A percentile compares a stretch with the other conserved stretches of the same genome.
Evolutionary conservation across 2,888 invertebrate genomes (phyloP).

Genomic region (Coenonympha glycerion): DNA sequence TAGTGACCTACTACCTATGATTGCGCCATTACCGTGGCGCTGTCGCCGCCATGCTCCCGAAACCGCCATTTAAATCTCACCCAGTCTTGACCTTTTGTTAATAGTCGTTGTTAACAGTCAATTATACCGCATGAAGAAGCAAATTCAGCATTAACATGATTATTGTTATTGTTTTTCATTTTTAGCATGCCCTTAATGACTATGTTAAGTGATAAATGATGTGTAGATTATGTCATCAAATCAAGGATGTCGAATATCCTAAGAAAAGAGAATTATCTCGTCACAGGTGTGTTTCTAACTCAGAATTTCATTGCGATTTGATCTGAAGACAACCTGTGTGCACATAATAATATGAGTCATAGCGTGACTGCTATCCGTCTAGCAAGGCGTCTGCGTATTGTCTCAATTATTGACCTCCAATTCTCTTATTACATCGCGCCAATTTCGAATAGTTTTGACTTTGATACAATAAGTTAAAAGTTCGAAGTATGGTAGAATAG

Average conservation of each 20-base stretch:
- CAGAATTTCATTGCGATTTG: neutral
- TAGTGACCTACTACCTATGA: too few species aligned
- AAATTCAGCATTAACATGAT: neutral
- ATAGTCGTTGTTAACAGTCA: neutral
- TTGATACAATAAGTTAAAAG: neutral
- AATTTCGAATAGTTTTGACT: neutral
- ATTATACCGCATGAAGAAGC: constrained; percentile 1
- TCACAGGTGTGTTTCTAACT: neutral
- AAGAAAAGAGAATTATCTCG: too few species aligned
- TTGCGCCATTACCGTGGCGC: neutral
- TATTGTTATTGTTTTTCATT: neutral
- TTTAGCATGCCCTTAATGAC: neutral
- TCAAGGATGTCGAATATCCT: too few species aligned
- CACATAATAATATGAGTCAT: constrained; percentile 23
- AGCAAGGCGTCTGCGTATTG: constrained; percentile 20
- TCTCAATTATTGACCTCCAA: constrained; percentile 15
- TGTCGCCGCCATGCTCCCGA: neutral
- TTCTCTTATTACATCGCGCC: constrained; percentile 6
- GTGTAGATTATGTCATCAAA: too few species aligned
- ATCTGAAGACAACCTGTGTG: constrained; percentile 9
- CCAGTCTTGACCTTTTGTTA: constrained; percentile 1
- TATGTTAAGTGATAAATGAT: too few species aligned
- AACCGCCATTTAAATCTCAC: neutral
- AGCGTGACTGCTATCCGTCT: constrained; percentile 26
- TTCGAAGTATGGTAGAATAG: neutral